Evolutionary conservation across 2,113 vertebrate species (phyloP).

Genomic region (Rafetus swinhoei): DNA sequence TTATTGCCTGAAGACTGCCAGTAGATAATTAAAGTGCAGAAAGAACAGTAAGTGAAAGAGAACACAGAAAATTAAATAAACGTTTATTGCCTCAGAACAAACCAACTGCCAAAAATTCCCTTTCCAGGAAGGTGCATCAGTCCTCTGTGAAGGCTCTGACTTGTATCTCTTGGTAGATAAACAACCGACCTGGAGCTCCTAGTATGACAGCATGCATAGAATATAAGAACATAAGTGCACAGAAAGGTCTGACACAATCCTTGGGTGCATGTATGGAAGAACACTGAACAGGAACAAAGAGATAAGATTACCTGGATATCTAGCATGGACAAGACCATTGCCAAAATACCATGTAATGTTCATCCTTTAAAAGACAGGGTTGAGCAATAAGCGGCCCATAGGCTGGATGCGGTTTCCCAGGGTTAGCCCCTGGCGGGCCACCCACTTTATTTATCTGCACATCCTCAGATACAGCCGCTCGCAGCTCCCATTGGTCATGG

Average conservation of each 20-base stretch:
- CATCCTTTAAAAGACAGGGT: background rate
- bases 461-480: no score
- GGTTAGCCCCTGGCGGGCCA: no score
- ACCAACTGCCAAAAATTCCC: background rate
- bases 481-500: no score
- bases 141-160: slow-evolving; percentile 6
- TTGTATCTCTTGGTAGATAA: slow-evolving; percentile 13
- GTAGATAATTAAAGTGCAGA: slow-evolving; percentile 41
- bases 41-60: slow-evolving; percentile 1
- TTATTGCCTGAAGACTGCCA: slow-evolving; percentile 51
- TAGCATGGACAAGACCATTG: background rate
- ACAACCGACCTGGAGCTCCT: slow-evolving; percentile 14
- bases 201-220: background rate
- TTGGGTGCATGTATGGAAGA: slow-evolving; percentile 1
- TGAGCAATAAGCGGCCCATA: no score
- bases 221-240: no score
- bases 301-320: background rate
- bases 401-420: no score
- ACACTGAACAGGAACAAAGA: background rate
- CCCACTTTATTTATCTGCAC: no score
- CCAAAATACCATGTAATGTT: background rate
- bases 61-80: background rate
- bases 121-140: background rate
- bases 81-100: slow-evolving; percentile 7
- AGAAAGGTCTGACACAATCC: background rate